These are phyloP conservation scores for Spizella passerina DNA, from an alignment of 2,797 vertebrate species.

Conservation along the genomic window DNA sequence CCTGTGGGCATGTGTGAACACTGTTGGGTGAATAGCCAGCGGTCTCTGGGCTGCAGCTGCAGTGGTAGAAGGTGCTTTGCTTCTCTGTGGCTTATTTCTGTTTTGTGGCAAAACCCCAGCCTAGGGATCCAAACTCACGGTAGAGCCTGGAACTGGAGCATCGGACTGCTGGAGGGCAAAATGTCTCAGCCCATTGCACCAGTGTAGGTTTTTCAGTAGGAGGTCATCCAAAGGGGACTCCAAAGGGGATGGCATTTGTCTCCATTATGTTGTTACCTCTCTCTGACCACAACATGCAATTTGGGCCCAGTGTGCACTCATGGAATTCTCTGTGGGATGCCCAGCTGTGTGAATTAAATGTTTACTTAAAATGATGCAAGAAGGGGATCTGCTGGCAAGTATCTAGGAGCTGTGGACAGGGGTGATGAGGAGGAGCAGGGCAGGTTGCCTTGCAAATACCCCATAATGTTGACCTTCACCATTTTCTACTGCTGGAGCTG, in stretches of 20 bases:
- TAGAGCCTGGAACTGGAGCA: background rate
- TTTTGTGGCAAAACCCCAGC: background rate
- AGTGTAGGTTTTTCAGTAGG: background rate
- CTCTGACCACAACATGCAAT: background rate
- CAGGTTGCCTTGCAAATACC: background rate
- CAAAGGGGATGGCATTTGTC: background rate
- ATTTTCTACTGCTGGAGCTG: background rate
- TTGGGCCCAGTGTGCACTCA: background rate
- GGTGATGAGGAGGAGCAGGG: background rate
- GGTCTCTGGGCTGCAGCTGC: background rate
- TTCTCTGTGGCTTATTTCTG: background rate
- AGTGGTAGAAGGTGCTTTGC: background rate
- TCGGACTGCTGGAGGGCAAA: background rate
- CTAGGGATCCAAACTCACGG: background rate
- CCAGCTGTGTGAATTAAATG: background rate
- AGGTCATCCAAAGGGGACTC: background rate
- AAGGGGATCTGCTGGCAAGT: background rate
- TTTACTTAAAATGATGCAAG: background rate
- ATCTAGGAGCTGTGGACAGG: background rate
- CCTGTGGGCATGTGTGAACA: background rate
- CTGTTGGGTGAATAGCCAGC: background rate
- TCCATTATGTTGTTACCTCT: background rate
- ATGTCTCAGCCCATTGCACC: background rate
- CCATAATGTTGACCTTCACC: background rate
- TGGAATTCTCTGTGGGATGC: background rate